Base-by-base conservation (phyloP, 2,888 invertebrate species). In the Dryocosmus kuriphilus region DNA sequence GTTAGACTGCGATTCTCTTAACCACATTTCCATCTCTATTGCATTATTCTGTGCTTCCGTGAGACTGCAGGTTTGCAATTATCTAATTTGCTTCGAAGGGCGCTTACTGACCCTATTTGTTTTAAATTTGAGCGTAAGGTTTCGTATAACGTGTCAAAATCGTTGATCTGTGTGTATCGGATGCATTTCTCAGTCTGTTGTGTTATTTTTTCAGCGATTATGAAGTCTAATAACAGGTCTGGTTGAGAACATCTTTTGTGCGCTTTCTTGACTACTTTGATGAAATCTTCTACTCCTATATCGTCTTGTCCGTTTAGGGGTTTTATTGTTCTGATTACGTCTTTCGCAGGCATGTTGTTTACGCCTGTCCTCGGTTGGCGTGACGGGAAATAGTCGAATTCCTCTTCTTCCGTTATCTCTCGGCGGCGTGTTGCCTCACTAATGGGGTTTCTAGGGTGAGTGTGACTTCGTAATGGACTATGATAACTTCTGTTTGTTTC, bases 101-200 rank as follows among this genome's bases (percentile, higher is more conserved):
- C 46, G 3, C 16, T 3, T 5, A 46, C 16, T 16, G 46, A 14
- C 2, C 46, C 46, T 14, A 16, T 46, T 7, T 46, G 46, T 14
- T 14, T 46, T 14, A 14, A 19, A 46, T 46, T 46, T 46, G 14
- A 19, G 14, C 46, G 14, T 46, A 16, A 46, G 3, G 71, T 22
- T 84, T 83, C 85, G 84, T 81, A 85, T 87, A 85, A 86, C 83
- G 85, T 87, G 85, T 14, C 11, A 46, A 62, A 67, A 19, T 35
- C 41, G 22, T 46, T 35, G 57, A 73, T 9, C 38, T 14, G 41
- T 46, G 46, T 46, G 16, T 46, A 46, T 46, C 14, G 5, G 2
- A 38, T 65, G 46, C 61, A 63, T 60, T 14, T 27, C 19, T 75
- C 14, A 38, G 62, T 30, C n/a, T 22, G 16, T 16, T n/a, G 32